A percentile compares a stretch with the other conserved stretches of the same genome.
phyloP scores from a whole-genome alignment of 2,888 invertebrate genomes.

The Ganaspis brasiliensis region DNA sequence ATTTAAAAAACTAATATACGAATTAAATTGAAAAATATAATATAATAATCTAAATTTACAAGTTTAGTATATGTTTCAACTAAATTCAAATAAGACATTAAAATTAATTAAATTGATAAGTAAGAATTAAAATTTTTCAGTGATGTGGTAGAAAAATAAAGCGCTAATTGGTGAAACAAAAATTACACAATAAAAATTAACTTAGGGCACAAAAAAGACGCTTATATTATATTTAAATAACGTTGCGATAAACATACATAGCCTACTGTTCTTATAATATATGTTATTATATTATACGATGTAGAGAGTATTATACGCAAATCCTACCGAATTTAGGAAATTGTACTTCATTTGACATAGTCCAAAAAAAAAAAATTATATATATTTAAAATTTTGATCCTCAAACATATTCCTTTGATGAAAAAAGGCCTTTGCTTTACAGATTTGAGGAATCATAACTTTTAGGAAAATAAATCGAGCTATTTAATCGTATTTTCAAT shows the following conservation, averaged over 20 bases:
- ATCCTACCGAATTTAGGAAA: constrained; percentile 18
- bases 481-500: constrained; percentile 21
- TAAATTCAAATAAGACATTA: too few relatives aligned
- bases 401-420: not conserved
- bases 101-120: too few relatives aligned
- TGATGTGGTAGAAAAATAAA: constrained; percentile 49
- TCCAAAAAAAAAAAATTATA: not conserved
- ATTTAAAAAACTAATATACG: too few relatives aligned
- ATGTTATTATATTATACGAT: constrained; percentile 52
- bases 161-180: constrained; percentile 30
- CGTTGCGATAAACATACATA: constrained; percentile 54
- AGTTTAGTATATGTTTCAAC: too few relatives aligned
- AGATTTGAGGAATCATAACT: constrained; percentile 14
- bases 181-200: constrained; percentile 66
- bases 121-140: constrained; percentile 29
- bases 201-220: constrained; percentile 72
- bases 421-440: constrained; percentile 4
- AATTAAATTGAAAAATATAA: too few relatives aligned
- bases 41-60: too few relatives aligned
- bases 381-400: not conserved
- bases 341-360: constrained; percentile 12
- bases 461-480: constrained; percentile 17
- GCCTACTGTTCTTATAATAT: constrained; percentile 54
- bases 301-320: constrained; percentile 53
- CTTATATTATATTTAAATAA: constrained; percentile 65